A percentile compares a stretch with the other conserved stretches of the same genome.
These are phyloP conservation scores for Okamejei kenojei DNA, from an alignment of 2,797 vertebrate genomes.

Conservation along the genomic window DNA sequence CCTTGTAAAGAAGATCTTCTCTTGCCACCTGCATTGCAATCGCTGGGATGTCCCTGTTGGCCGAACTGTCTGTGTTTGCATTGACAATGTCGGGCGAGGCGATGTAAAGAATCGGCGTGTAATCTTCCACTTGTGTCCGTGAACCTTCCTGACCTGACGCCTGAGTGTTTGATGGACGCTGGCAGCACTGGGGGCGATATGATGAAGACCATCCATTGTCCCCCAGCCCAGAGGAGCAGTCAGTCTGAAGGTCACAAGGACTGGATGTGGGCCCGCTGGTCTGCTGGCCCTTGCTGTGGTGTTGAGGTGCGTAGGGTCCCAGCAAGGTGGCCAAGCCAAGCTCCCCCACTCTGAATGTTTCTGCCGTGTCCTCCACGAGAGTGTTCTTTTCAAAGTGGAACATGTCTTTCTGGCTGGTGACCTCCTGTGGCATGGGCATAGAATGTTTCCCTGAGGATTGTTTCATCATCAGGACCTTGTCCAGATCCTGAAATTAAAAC, in stretches of 20 bases:
- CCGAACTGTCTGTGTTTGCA: background rate
- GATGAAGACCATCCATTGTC: background rate
- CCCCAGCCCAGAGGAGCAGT: background rate
- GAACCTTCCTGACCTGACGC: too few relatives aligned
- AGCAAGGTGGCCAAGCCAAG: background rate
- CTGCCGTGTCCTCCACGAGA: background rate
- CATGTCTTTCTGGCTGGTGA: too few relatives aligned
- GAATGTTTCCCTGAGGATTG: background rate
- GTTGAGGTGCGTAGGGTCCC: background rate
- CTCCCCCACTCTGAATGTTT: too few relatives aligned
- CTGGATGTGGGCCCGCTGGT: too few relatives aligned
- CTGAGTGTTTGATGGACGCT: too few relatives aligned
- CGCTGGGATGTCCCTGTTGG: background rate
- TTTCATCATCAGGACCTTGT: background rate
- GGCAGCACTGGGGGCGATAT: background rate
- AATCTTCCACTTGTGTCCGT: background rate
- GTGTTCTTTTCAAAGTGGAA: background rate
- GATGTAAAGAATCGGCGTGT: background rate
- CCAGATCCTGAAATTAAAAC: constrained; percentile 3
- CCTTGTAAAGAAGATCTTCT: background rate
- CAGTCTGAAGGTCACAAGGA: background rate
- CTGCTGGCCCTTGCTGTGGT: background rate
- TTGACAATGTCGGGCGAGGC: background rate
- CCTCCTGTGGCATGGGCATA: background rate
- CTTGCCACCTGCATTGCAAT: background rate